A percentile compares a stretch with the other conserved stretches of the same genome.
These are phyloP conservation scores for Coturnix japonica DNA, from an alignment of 2,113 vertebrate species.

Conservation along the genomic window DNA sequence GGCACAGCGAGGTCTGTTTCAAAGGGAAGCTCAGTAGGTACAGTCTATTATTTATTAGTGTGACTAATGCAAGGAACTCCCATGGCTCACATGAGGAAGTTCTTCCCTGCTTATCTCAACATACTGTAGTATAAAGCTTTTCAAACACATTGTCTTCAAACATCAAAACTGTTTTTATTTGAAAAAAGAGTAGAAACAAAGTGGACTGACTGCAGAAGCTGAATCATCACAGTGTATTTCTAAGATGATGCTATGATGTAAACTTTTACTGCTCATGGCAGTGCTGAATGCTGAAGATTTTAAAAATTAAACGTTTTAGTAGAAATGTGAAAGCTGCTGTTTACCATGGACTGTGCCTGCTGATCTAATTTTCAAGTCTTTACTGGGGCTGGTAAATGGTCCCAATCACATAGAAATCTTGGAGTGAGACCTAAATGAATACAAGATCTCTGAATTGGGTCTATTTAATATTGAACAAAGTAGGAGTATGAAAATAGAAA, in stretches of 20 bases:
- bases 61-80: constrained; percentile 41
- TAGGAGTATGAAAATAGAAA: background rate
- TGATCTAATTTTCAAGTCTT: background rate
- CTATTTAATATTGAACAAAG: background rate
- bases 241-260: background rate
- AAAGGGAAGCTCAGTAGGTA: constrained; percentile 31
- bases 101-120: constrained; percentile 40
- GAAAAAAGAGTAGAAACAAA: constrained; percentile 9
- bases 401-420: background rate
- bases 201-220: constrained; percentile 2
- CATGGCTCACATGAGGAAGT: constrained; percentile 29
- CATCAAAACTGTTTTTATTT: constrained; percentile 50
- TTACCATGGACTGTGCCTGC: background rate
- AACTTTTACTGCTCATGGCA: background rate
- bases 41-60: constrained; percentile 57
- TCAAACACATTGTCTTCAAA: constrained; percentile 31
- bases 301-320: background rate
- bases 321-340: background rate
- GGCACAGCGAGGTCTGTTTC: constrained; percentile 30
- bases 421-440: background rate
- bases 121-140: constrained; percentile 24
- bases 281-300: background rate
- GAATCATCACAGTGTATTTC: constrained; percentile 8
- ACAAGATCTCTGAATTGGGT: background rate
- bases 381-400: background rate